Evolutionary conservation across 2,797 vertebrate species (phyloP), one percentile per base, ranked within the genome.

Genomic region (Podargus strigoides): DNA sequence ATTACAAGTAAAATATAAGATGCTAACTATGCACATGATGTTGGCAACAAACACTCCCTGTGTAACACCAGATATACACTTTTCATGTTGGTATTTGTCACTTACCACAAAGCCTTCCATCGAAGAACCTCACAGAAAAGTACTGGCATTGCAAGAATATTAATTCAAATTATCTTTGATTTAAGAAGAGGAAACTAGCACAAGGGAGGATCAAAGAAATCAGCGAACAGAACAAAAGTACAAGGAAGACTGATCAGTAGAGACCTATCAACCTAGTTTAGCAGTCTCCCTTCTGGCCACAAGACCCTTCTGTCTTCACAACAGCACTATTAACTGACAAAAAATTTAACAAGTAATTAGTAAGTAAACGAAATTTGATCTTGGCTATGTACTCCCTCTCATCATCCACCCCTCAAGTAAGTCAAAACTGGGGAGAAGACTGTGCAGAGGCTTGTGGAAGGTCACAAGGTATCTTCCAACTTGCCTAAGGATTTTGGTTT

Each of bases 1-100:
- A 93, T 89, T 93, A 88, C 56, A 92, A 34, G 42, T 22, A 75
- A 86, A 84, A 89, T 39, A 23, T 3, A 75, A 85, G 89, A 94
- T 78, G 72, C 22, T 87, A 92, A 83, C 49, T 63, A 72, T 19
- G 58, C 28, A 73, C 36, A 72, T 28, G 39, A 87, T 58, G 59
- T 42, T 75, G 37, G 55, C 60, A 91, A 87, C 36, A 73, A 42
- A 68, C 42, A 76, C 6, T 75, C 19, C 36, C 62, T 74, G 68
- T 0, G 4, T 90, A 88, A 60, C 56, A 67, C 27, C 24, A 78
- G 2, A 4, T 62, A 32, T 6, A 55, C 24, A 67, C 41, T 87
- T 80, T 75, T 80, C n/a, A 81, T 32, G 60, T 36, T 87, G 76
- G 6, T 69, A 80, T 6, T 49, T 92, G 78, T 55, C 59, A 89